Evolutionary conservation across 2,797 vertebrate species (phyloP), one percentile per base, ranked within the genome.

Genomic region (Lutjanus argentimaculatus): DNA sequence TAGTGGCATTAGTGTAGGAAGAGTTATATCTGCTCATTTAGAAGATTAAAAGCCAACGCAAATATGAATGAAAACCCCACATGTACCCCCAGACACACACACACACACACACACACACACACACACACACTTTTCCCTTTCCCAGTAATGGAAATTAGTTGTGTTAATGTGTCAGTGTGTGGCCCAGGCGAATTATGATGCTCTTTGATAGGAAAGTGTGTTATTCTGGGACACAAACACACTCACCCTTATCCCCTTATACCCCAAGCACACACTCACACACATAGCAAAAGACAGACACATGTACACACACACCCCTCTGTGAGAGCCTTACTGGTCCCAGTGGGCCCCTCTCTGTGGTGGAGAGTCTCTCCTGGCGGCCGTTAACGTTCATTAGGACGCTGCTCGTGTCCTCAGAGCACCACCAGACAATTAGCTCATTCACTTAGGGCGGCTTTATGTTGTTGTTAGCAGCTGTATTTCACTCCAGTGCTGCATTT

Each of bases 41-140:
- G 80, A 75, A 86, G 86, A 91, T 88, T 91, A 88, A 88, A 84
- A 78, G 89, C 67, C 67, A 52, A 61, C 59, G 56, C 68, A 86
- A 88, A 87, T n/a, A n/a, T n/a, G n/a, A n/a, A n/a, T n/a, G n/a
- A n/a, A n/a, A n/a, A n/a, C n/a, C n/a, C n/a, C n/a, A n/a, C n/a
- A n/a, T n/a, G n/a, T n/a, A n/a, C n/a, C n/a, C n/a, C n/a, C n/a
- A n/a, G n/a, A n/a, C n/a, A n/a, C n/a, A n/a, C 52, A 42, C 73
- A 72, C 57, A 56, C 52, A 55, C 63, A 64, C 55, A 64, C 46
- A 42, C 62, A 79, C 75, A 70, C 49, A 67, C 74, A 43, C 69
- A 78, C 75, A 62, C 61, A 52, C 75, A 65, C 75, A 66, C 61
- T 48, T 55, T 22, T 43, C 62, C 67, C 72, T 72, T 48, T 22